Evolutionary conservation across 2,113 vertebrate species (phyloP).

Genomic region (Platanista minor): DNA sequence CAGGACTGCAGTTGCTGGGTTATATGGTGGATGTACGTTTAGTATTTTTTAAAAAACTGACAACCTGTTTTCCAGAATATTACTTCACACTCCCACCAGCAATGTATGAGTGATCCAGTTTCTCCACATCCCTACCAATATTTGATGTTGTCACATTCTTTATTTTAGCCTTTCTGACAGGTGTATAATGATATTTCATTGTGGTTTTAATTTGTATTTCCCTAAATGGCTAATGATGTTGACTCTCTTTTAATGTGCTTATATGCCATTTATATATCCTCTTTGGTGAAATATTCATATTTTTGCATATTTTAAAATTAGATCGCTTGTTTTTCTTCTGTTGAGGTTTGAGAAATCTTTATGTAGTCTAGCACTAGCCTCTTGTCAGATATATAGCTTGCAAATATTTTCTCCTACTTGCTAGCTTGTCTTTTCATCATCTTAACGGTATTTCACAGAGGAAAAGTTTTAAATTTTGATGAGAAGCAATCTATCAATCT

Average conservation of each 20-base stretch:
- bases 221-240: background rate
- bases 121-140: background rate
- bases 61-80: background rate
- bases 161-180: background rate
- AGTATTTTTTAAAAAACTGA: background rate
- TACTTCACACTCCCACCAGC: background rate
- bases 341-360: background rate
- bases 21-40: background rate
- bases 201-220: conserved; percentile 17
- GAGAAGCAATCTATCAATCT: background rate
- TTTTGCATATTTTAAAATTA: background rate
- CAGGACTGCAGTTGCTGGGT: background rate
- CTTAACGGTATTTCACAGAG: background rate
- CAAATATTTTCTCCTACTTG: background rate
- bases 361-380: background rate
- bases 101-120: background rate
- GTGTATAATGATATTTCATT: background rate
- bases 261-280: background rate
- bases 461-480: background rate
- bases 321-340: background rate
- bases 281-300: background rate
- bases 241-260: background rate
- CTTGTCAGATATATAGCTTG: background rate
- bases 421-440: background rate
- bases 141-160: background rate